A percentile compares a stretch with the other conserved stretches of the same genome.
These are phyloP conservation scores for Cebidichthys violaceus DNA, from an alignment of 2,113 vertebrate species.

Conservation along the genomic window DNA sequence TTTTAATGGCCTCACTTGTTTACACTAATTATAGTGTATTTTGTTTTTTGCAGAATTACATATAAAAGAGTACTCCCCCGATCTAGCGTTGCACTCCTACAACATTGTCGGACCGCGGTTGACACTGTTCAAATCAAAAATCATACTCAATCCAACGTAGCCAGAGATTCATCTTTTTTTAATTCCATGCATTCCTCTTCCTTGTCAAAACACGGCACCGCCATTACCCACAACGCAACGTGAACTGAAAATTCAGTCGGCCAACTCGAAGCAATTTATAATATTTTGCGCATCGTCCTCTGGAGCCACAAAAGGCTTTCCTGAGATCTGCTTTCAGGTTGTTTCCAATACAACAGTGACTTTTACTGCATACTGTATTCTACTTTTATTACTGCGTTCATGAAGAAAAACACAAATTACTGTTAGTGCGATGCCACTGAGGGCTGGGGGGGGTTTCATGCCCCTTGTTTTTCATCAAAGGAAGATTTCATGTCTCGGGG, in stretches of 20 bases:
- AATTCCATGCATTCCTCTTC: not conserved
- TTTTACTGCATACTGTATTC: not conserved
- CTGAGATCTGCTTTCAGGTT: not conserved
- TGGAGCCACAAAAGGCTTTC: not conserved
- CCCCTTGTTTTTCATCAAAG: constrained; percentile 35
- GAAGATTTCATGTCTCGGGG: constrained; percentile 28
- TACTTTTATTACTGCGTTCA: not conserved
- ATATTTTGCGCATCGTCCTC: not conserved
- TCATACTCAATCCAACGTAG: not conserved
- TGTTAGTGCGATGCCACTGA: constrained; percentile 14
- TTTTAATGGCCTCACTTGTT: constrained; percentile 26
- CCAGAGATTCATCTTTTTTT: not conserved
- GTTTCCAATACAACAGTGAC: not conserved
- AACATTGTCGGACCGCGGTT: not conserved
- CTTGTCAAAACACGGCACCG: not conserved
- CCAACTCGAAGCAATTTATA: not conserved
- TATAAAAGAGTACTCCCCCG: not conserved
- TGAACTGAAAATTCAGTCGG: too few relatives aligned
- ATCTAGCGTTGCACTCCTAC: not conserved
- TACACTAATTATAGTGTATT: not conserved
- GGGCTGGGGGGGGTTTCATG: not conserved
- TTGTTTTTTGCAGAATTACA: too few relatives aligned
- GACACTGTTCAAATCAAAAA: not conserved
- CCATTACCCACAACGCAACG: constrained; percentile 5
- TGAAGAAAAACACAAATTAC: constrained; percentile 54